Conservation (phyloP, 2,888 invertebrate species). For the Diplazon laetatorius region DNA sequence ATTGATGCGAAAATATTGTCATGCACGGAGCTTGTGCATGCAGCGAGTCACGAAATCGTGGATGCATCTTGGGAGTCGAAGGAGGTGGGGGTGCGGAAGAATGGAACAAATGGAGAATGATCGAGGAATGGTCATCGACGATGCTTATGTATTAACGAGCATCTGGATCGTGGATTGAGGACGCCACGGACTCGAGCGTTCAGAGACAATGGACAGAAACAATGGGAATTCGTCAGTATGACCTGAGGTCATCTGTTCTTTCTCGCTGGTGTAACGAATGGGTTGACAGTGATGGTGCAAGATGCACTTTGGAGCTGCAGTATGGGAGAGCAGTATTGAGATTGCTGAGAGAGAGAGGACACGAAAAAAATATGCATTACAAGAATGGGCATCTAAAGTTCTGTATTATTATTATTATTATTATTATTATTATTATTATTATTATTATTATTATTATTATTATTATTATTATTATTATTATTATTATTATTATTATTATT, state of each 20-base stretch:
- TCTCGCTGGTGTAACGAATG: conserved; percentile 76
- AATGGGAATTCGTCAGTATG: conserved; percentile 48
- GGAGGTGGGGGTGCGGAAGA: conserved; percentile 69
- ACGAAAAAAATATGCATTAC: too few species aligned
- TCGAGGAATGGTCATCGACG: conserved; percentile 72
- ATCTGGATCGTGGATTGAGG: conserved; percentile 73
- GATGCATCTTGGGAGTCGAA: conserved; percentile 58
- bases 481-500: too few species aligned
- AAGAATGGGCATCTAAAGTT: too few species aligned
- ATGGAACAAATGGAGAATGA: too few species aligned
- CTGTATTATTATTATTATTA: too few species aligned
- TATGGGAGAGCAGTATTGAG: neutral
- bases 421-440: too few species aligned
- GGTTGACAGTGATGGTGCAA: conserved; percentile 75
- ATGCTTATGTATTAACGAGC: conserved; percentile 75
- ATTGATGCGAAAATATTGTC: too few species aligned
- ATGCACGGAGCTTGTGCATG: neutral
- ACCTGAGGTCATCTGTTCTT: conserved; percentile 63
- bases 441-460: too few species aligned
- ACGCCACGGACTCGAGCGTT: conserved; percentile 64
- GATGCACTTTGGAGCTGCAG: conserved; percentile 19
- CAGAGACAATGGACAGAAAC: conserved; percentile 63
- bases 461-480: too few species aligned
- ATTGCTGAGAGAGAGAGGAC: too few species aligned
- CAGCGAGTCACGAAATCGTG: conserved; percentile 2